Conservation (phyloP, 2,888 invertebrate genomes). For the Papilio elwesi region DNA sequence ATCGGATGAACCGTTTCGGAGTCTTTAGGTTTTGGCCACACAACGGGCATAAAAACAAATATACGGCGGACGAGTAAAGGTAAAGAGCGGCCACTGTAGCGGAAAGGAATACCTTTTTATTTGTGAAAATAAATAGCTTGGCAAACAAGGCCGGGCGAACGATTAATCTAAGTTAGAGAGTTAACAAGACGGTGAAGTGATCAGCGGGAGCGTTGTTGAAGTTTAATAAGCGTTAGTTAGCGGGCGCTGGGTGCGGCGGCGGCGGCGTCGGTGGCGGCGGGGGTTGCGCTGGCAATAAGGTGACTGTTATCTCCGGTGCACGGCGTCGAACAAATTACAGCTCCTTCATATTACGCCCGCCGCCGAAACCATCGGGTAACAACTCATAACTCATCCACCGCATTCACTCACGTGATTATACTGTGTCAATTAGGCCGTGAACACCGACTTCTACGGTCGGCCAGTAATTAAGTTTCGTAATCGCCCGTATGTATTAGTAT, state of each 20-base stretch:
- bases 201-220: slow-evolving; percentile 81
- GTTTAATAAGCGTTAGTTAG: slow-evolving; percentile 84
- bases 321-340: slow-evolving; percentile 67
- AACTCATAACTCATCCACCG: slow-evolving; percentile 54
- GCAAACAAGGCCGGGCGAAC: slow-evolving; percentile 66
- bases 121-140: slow-evolving; percentile 65
- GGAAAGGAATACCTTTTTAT: slow-evolving; percentile 51
- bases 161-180: slow-evolving; percentile 83
- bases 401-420: slow-evolving; percentile 51
- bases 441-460: slow-evolving; percentile 50
- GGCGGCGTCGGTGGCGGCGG: slow-evolving; percentile 55
- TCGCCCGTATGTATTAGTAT: no score
- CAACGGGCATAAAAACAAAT: no score
- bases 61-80: not conserved
- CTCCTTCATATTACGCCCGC: slow-evolving; percentile 46
- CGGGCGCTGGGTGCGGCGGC: slow-evolving; percentile 65
- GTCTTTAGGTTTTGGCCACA: no score
- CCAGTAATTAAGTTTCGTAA: slow-evolving; percentile 45
- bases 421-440: slow-evolving; percentile 56
- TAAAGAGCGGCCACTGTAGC: not conserved
- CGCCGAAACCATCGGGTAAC: slow-evolving; percentile 49
- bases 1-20: no score
- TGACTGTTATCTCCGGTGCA: slow-evolving; percentile 77
- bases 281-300: slow-evolving; percentile 73
- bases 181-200: slow-evolving; percentile 83